Evolutionary conservation across 2,888 invertebrate species (phyloP), one percentile per base, ranked within the genome.

Genomic region (Penaeus monodon): DNA sequence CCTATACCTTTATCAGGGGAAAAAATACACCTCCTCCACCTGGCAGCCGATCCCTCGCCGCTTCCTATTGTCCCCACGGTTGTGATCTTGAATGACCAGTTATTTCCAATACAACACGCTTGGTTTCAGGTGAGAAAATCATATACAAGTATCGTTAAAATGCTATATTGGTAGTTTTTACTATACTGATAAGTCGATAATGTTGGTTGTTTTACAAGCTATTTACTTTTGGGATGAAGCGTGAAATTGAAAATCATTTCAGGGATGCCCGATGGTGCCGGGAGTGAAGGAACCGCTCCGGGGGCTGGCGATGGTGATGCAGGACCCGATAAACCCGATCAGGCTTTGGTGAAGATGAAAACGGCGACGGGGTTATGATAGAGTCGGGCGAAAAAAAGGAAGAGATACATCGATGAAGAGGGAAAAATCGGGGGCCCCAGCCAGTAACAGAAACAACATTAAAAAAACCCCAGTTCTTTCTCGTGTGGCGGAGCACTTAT

Each of bases 401-500:
- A 20, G 57, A n/a, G 22, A 14, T 57, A 24, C n/a, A 1, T 17
- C 38, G 68, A 78, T 20, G 27, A 49, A 14, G 12, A 49, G n/a
- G 14, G 49, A 49, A 49, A 49, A 24, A 0, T 24, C n/a, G n/a
- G 7, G 74, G 85, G 14, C 85, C 85, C 12, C 38, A 17, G 17
- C 85, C 80, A n/a, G 80, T 85, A n/a, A 80, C 74, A 7, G 64
- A 57, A 27, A 63, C 73, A 17, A 76, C 38, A 74, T 29, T 81
- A 57, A 38, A 76, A n/a, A 20, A 49, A 57, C 57, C 33, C 81
- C 29, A 49, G 64, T 20, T 24, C 85, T 24, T 86, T 81, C 57
- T 27, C 57, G 4, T 86, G 85, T 76, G 85, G 85, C 7, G 85
- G 85, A 24, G 80, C 85, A n/a, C 76, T 86, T 10, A 86, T 86